Base-by-base conservation (phyloP, 2,888 invertebrate species). In the Eilema caniola region DNA sequence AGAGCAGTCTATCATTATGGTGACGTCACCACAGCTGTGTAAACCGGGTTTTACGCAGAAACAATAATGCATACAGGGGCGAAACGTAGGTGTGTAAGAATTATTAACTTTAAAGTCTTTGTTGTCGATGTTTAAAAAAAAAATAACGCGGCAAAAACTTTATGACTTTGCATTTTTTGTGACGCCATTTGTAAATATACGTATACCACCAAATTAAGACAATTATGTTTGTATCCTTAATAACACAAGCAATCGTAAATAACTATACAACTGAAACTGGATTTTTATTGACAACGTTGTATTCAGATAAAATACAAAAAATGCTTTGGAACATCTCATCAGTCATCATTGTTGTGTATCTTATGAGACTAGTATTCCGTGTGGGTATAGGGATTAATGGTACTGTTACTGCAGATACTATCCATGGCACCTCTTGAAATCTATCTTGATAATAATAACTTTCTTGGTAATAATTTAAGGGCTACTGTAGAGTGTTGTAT, bases 1-100 rank as follows among this genome's bases (percentile, higher is more conserved):
- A 81, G 78, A 72, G 65, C 53, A 67, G 72, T 69, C 60, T 67
- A 75, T 74, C 82, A 81, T 81, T 78, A 81, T 77, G 71, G 70
- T 85, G 86, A 88, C 88, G 88, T 88, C 88, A 87, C 69, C 57
- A 60, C 89, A 87, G 83, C 89, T 89, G 89, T 81, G 79, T 77
- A 87, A 86, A 89, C 82, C 56, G 61, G 69, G 74, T 83, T 84
- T 79, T 86, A 82, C 86, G 84, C 82, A 84, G 79, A 76, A 78
- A 83, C 74, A 77, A 66, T 73, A 76, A 79, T 83, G 86, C 83
- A 83, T 69, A 71, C 69, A 71, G 53, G 67, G 25, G 8, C 37
- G 61, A 61, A 66, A 70, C 62, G 62, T 72, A 71, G 59, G 59
- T 72, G n/a, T 67, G 61, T 66, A 62, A 67, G 72, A 66, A 79